A percentile compares a stretch with the other conserved stretches of the same genome.
These are phyloP conservation scores for Muscicapa adusta DNA, from an alignment of 2,113 vertebrate genomes.

Conservation along the genomic window DNA sequence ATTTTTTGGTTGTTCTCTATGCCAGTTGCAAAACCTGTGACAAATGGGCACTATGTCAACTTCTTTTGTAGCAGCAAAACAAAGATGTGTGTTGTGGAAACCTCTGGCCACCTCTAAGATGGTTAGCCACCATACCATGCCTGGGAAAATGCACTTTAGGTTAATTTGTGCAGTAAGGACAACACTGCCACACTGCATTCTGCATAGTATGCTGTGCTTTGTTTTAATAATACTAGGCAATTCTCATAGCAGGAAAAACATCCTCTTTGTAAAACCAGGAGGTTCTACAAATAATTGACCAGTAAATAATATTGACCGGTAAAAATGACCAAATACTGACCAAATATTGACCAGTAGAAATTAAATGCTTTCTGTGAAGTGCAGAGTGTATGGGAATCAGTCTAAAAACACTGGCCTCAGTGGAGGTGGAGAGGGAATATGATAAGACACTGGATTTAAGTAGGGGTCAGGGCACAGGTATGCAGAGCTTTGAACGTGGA, in stretches of 20 bases:
- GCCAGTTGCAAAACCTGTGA: background rate
- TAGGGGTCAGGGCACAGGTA: conserved; percentile 55
- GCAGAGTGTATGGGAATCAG: background rate
- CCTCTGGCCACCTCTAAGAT: background rate
- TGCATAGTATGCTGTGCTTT: background rate
- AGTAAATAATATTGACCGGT: too few relatives aligned
- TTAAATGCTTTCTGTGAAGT: background rate
- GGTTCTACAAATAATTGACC: too few relatives aligned
- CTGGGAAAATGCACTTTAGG: background rate
- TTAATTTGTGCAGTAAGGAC: background rate
- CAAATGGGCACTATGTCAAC: background rate
- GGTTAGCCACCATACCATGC: background rate
- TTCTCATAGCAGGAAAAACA: background rate
- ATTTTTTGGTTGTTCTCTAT: background rate
- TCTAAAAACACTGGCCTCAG: background rate
- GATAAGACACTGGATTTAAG: conserved; percentile 29
- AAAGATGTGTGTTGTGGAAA: background rate
- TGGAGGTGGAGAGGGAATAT: conserved; percentile 21
- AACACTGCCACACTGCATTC: background rate
- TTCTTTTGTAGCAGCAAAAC: background rate
- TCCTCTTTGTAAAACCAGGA: background rate
- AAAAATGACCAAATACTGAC: too few relatives aligned
- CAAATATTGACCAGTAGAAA: background rate
- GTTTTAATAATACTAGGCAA: background rate
- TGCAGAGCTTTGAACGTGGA: conserved; percentile 41